Evolutionary conservation across 2,888 invertebrate species (phyloP).

Genomic region (Polymixis lichenea): DNA sequence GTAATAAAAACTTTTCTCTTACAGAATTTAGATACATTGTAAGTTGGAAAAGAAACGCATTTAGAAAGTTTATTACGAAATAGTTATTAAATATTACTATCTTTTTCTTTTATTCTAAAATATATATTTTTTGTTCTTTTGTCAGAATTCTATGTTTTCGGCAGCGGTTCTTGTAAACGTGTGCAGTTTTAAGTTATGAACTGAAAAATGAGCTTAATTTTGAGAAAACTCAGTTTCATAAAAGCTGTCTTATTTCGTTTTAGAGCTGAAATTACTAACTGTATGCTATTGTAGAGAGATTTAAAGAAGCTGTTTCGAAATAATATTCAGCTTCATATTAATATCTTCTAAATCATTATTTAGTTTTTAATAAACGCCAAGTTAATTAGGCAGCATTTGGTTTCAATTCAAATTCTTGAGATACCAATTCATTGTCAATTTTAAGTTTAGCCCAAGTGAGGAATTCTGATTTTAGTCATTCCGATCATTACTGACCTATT

Average conservation of each 20-base stretch:
- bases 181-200: constrained; percentile 24
- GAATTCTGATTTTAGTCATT: not conserved
- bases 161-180: constrained; percentile 17
- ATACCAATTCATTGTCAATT: not conserved
- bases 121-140: constrained; percentile 37
- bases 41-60: constrained; percentile 28
- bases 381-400: not conserved
- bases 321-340: not conserved
- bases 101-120: constrained; percentile 31
- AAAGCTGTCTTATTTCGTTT: constrained; percentile 44
- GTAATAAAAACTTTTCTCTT: constrained; percentile 36
- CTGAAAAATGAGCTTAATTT: constrained; percentile 46
- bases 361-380: not conserved
- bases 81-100: constrained; percentile 44
- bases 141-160: constrained; percentile 24
- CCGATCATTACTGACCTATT: not conserved
- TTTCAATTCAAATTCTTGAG: not conserved
- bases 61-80: constrained; percentile 33
- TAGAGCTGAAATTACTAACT: constrained; percentile 26
- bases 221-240: constrained; percentile 43
- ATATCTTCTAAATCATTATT: not conserved
- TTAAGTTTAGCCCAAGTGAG: too few species aligned
- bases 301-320: constrained; percentile 22
- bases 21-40: constrained; percentile 28
- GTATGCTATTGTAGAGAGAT: constrained; percentile 33